Conservation (phyloP, 2,888 invertebrate species). For the Sesia apiformis region DNA sequence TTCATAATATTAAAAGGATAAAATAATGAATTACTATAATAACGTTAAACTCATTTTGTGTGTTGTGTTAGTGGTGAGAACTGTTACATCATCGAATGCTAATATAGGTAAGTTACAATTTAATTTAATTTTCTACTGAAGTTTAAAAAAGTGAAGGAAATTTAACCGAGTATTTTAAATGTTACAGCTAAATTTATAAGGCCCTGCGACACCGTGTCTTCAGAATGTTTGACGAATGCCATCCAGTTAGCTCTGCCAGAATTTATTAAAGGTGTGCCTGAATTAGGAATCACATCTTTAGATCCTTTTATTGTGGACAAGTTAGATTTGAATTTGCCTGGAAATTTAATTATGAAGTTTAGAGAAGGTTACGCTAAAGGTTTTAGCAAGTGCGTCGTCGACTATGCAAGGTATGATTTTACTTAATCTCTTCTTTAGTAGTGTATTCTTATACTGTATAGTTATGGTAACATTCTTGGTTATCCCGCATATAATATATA, state of each 20-base stretch:
- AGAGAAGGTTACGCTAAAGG: slow-evolving; percentile 30
- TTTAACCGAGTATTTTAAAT: slow-evolving; percentile 1
- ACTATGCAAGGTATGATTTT: slow-evolving; percentile 27
- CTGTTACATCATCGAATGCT: too few relatives aligned
- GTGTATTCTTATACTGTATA: too few relatives aligned
- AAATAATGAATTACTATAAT: too few relatives aligned
- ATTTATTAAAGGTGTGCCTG: slow-evolving; percentile 30
- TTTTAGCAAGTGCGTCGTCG: slow-evolving; percentile 33
- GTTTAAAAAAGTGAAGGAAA: background rate
- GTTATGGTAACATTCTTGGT: too few relatives aligned
- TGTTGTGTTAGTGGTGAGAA: too few relatives aligned
- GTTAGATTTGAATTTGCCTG: slow-evolving; percentile 28
- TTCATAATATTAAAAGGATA: too few relatives aligned
- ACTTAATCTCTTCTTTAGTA: background rate
- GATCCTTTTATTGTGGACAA: slow-evolving; percentile 36
- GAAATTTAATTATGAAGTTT: slow-evolving; percentile 24
- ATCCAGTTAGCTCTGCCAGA: slow-evolving; percentile 21
- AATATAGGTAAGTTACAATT: too few relatives aligned
- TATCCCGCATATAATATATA: too few relatives aligned
- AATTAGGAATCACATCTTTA: slow-evolving; percentile 26
- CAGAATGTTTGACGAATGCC: slow-evolving; percentile 24
- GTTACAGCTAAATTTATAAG: slow-evolving; percentile 19
- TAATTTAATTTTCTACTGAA: too few relatives aligned
- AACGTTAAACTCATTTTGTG: too few relatives aligned
- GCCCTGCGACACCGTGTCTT: slow-evolving; percentile 25